These are phyloP conservation scores for Lycophotia porphyrea DNA, from an alignment of 2,888 invertebrate genomes.

Conservation along the genomic window DNA sequence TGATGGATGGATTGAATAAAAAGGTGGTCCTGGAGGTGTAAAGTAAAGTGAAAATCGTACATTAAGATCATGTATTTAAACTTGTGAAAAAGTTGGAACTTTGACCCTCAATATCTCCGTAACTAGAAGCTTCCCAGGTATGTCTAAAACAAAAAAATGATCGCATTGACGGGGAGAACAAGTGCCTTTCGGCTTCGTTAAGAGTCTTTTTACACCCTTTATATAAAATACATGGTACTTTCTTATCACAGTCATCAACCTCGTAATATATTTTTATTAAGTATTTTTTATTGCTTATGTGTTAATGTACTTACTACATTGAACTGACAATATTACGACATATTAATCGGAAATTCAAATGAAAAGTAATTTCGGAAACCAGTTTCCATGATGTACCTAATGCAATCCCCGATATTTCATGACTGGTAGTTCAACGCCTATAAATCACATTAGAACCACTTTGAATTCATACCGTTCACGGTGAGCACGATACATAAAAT, in stretches of 20 bases:
- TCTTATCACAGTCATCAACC: neutral
- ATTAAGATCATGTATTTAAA: no score
- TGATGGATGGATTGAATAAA: no score
- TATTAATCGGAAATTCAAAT: constrained; percentile 19
- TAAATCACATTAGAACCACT: neutral
- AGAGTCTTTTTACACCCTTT: no score
- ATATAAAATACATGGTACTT: neutral
- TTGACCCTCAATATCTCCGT: no score
- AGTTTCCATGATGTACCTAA: neutral
- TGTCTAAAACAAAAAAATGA: no score
- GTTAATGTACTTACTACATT: neutral
- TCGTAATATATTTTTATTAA: constrained; percentile 5
- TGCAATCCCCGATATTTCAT: neutral
- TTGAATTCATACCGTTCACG: neutral
- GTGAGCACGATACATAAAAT: neutral
- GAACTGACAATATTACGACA: neutral
- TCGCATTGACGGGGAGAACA: no score
- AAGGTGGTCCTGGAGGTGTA: no score
- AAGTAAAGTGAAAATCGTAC: no score
- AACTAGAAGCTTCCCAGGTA: no score
- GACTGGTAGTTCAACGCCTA: neutral
- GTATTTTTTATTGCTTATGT: constrained; percentile 10
- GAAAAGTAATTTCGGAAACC: constrained; percentile 9
- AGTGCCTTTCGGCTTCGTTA: no score
- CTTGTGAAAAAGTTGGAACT: no score